These are phyloP conservation scores for Orientallactaga sibirica DNA, from an alignment of 2,797 vertebrate species.

Conservation along the genomic window DNA sequence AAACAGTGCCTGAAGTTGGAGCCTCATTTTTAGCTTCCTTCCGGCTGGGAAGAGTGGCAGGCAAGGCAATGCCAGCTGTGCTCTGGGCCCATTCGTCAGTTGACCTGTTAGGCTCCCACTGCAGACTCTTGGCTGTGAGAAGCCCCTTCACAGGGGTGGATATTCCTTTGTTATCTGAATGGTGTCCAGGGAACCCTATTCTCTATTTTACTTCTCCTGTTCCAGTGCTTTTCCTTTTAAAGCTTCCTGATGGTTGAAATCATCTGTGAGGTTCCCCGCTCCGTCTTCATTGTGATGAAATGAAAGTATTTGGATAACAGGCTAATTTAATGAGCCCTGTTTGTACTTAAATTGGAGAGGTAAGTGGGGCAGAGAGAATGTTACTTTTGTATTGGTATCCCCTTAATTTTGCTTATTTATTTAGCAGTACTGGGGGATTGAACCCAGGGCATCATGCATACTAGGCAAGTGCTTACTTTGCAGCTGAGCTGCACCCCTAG, in stretches of 20 bases:
- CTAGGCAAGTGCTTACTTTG: too few relatives aligned
- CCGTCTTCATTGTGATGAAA: slow-evolving; percentile 31
- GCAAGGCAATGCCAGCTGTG: too few relatives aligned
- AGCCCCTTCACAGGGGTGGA: background rate
- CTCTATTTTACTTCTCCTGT: background rate
- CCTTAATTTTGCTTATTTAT: background rate
- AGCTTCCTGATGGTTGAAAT: background rate
- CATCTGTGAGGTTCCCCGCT: background rate
- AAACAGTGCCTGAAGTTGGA: background rate
- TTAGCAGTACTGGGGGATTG: background rate
- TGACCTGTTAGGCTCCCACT: background rate
- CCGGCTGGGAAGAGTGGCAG: background rate
- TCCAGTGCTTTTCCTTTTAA: slow-evolving; percentile 7
- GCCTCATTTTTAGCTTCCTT: background rate
- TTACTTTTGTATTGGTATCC: background rate
- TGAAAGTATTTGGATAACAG: slow-evolving; percentile 32
- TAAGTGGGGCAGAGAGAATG: background rate
- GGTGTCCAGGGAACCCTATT: background rate
- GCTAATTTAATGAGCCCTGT: background rate
- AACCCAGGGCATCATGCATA: background rate
- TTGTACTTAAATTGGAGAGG: slow-evolving; percentile 6
- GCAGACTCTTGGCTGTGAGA: background rate
- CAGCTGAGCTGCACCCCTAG: background rate
- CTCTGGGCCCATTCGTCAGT: background rate
- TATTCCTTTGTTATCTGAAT: background rate